Evolutionary conservation across 2,888 invertebrate species (phyloP), one percentile per base, ranked within the genome.

Genomic region (Sepioteuthis lessoniana): DNA sequence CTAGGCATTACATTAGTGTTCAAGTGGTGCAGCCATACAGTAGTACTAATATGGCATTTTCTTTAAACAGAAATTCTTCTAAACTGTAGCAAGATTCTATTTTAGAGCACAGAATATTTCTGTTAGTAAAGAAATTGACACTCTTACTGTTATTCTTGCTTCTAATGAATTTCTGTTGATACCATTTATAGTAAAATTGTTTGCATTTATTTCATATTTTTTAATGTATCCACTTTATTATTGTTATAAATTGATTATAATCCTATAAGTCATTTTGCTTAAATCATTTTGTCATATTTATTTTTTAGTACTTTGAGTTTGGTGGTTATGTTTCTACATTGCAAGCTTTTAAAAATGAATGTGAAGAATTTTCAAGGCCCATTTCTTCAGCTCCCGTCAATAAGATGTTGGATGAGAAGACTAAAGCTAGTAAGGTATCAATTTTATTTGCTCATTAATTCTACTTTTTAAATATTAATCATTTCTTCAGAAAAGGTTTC

Each of bases 251-350:
- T 21, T 35, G 28, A 42, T 38, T n/a, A 28, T 28, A 8, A n/a
- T 28, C 13, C 46, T 47, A 28, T 31, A 16, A 19, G 21, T 2
- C 35, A 7, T 21, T 13, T 50, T 47, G 8, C 60, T 28, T 42
- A 3, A 31, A 46, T 46, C 46, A 55, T 76, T 31, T 55, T 91
- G 92, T 42, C 90, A 31, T 55, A 37, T 90, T 94, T 94, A 94
- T 94, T 47, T 94, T 96, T 42, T 96, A 97, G 97, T 97, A 97
- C 95, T 95, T 97, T 35, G 97, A 97, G 94, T 97, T 96, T 95
- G 96, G 96, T 90, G 96, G 96, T 28, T 97, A 97, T 95, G 96
- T 96, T 46, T 96, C 96, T 93, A 96, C 97, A 28, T 94, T 96
- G 35, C 94, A 95, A 42, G 94, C 95, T n/a, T 97, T 97, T 96